phyloP scores from a whole-genome alignment of 1,140 invertebrate species.

The Leptinotarsa defecta region DNA sequence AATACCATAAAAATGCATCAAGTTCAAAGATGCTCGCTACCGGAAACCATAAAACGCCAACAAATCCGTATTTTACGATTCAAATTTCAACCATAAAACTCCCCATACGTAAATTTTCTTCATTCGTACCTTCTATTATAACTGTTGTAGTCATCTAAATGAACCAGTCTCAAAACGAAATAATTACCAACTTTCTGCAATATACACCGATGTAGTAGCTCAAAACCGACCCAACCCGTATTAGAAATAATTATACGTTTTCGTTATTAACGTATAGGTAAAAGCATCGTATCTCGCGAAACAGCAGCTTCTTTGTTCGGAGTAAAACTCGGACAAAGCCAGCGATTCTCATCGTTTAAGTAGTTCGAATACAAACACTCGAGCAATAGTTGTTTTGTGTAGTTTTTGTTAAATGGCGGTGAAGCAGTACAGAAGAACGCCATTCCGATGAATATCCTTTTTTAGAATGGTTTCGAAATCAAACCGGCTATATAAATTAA shows the following conservation, averaged over 20 bases:
- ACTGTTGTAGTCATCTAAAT: neutral
- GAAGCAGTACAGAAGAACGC: neutral
- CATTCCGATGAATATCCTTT: neutral
- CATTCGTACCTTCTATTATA: too few relatives aligned
- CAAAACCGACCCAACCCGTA: neutral
- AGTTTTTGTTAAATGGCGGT: neutral
- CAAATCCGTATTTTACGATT: too few relatives aligned
- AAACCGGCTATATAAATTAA: neutral
- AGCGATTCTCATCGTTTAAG: neutral
- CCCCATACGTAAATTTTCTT: too few relatives aligned
- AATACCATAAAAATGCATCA: too few relatives aligned
- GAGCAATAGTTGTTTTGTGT: conserved; percentile 3
- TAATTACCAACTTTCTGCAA: neutral
- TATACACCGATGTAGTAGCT: neutral
- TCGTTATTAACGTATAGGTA: neutral
- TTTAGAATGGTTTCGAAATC: neutral
- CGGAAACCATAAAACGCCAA: too few relatives aligned
- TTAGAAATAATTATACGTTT: neutral
- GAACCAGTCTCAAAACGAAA: neutral
- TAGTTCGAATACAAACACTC: conserved; percentile 3
- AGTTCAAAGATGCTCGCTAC: too few relatives aligned
- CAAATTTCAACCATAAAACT: too few relatives aligned
- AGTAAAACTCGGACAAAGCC: conserved; percentile 1
- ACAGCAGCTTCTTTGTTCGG: conserved; percentile 1
- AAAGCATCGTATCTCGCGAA: neutral